Evolutionary conservation across 2,797 vertebrate genomes (phyloP), one percentile per base, ranked within the genome.

Genomic region (Gobionotothen gibberifrons): DNA sequence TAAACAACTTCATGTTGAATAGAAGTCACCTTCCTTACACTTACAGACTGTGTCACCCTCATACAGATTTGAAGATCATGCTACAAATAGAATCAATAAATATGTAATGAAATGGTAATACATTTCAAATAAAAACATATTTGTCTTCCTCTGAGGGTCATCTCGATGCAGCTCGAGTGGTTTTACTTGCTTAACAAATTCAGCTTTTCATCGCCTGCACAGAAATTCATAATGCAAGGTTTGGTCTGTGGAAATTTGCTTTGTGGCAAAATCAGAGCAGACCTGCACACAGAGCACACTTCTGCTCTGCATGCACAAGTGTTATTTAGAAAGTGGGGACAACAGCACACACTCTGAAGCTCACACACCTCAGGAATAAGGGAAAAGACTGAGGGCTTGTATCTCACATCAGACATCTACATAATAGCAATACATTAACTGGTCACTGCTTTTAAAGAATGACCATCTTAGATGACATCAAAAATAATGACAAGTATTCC

Each of bases 191-290:
- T 68, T 60, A 3, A 22, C 69, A n/a, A 70, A 54, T 36, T 48
- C 32, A 67, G 42, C 71, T 76, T 14, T 9, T 80, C 70, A 47
- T 70, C 61, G 40, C 51, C 44, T 47, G 62, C 54, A 7, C 66
- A 69, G 21, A 61, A 60, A 79, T 72, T 76, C 76, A 78, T 62
- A 80, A 76, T 61, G 69, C 56, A 0, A 49, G 19, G 57, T 78
- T 82, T 57, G 44, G 52, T 75, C 73, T 68, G 76, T 65, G 76
- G 78, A 65, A 76, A 72, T 79, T 79, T 76, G 63, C 80, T 79
- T 82, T 84, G 76, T 82, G 81, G 69, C 51, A 77, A 58, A 87
- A 81, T 87, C 74, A 78, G 82, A 87, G 56, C 63, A 62, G 82
- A 79, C 32, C 32, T 58, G 82, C 84, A 79, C 76, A 72, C 58